These are phyloP conservation scores for Ips typographus DNA, from an alignment of 1,140 invertebrate species.

Conservation along the genomic window DNA sequence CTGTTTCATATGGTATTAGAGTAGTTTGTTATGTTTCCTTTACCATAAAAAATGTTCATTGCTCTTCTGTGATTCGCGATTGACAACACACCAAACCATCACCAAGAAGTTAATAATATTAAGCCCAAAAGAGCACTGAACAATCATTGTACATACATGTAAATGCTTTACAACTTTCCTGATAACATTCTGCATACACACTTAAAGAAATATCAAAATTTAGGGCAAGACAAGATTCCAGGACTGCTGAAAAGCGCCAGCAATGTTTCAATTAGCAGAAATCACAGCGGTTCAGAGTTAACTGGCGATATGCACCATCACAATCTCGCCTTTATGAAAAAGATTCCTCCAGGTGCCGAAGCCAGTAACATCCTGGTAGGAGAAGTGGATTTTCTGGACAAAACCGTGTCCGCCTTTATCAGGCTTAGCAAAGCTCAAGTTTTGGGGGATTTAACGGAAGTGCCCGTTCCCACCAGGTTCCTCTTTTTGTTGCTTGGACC, in stretches of 20 bases:
- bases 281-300: conserved; percentile 71
- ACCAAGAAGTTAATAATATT: no score
- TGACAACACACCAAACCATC: no score
- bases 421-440: conserved; percentile 85
- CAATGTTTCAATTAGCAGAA: conserved; percentile 74
- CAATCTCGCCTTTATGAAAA: conserved; percentile 95
- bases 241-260: conserved; percentile 79
- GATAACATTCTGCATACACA: no score
- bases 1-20: no score
- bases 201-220: no score
- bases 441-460: conserved; percentile 95
- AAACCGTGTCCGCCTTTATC: conserved; percentile 89
- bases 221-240: conserved; percentile 37
- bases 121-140: no score
- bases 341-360: conserved; percentile 95
- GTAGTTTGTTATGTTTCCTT: no score
- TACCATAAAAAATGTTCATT: no score
- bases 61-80: no score
- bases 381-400: conserved; percentile 94
- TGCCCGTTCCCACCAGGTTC: conserved; percentile 93
- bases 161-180: no score
- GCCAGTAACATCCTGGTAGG: conserved; percentile 97
- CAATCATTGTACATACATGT: no score
- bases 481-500: conserved; percentile 94
- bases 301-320: conserved; percentile 67